Evolutionary conservation across 2,113 vertebrate species (phyloP).

Genomic region (Ageneiosus marmoratus): DNA sequence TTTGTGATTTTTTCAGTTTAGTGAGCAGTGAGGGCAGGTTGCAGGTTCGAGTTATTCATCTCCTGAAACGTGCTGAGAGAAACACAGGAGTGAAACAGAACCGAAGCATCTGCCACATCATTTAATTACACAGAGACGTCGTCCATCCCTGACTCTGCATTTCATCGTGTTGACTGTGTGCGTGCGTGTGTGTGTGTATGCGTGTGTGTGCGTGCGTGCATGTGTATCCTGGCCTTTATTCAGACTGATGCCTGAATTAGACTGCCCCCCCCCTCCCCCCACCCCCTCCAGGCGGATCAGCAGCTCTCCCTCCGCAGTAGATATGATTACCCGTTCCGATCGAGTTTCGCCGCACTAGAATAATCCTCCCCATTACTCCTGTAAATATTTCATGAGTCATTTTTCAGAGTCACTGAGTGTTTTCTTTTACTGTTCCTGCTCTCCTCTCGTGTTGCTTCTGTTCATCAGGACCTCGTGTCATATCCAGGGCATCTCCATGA

Average conservation of each 20-base stretch:
- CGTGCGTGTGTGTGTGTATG: constrained; percentile 19
- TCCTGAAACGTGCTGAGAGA: not conserved
- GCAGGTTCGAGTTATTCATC: not conserved
- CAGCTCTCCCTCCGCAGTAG: constrained; percentile 66
- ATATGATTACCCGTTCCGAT: constrained; percentile 61
- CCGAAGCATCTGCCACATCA: constrained; percentile 7
- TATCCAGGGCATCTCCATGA: not conserved
- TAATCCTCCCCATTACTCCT: constrained; percentile 57
- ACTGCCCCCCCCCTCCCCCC: constrained; percentile 72
- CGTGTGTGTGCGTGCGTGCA: not conserved
- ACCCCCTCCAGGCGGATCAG: constrained; percentile 66
- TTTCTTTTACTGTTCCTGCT: not conserved
- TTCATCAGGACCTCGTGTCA: constrained; percentile 32
- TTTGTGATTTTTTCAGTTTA: not conserved
- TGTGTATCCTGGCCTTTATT: constrained; percentile 40
- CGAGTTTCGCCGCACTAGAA: constrained; percentile 58
- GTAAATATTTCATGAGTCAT: constrained; percentile 61
- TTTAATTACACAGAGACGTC: constrained; percentile 51
- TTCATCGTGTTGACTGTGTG: constrained; percentile 39
- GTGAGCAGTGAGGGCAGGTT: not conserved
- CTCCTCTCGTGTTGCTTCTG: constrained; percentile 23
- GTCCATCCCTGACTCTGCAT: constrained; percentile 43
- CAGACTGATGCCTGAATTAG: constrained; percentile 36
- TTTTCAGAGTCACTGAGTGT: constrained; percentile 53
- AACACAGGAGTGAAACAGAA: not conserved